These are phyloP conservation scores for Aphidius colemani DNA, from an alignment of 2,888 invertebrate species.

Conservation along the genomic window DNA sequence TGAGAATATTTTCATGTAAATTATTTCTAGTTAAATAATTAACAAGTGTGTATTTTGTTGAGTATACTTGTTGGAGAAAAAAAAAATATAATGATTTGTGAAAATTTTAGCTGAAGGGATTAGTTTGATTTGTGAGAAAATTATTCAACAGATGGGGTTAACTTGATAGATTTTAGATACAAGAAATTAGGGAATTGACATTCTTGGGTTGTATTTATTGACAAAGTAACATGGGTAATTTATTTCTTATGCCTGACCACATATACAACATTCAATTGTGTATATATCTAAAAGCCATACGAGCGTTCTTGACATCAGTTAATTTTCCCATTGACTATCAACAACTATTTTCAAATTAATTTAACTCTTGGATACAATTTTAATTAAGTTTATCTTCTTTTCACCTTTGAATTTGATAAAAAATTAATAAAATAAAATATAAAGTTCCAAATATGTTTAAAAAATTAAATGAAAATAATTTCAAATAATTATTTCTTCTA, in stretches of 20 bases:
- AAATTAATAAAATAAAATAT: too few relatives aligned
- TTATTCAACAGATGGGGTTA: too few relatives aligned
- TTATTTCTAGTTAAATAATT: too few relatives aligned
- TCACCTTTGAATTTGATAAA: not conserved
- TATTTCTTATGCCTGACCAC: conserved; percentile 57
- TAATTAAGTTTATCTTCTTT: not conserved
- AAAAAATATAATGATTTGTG: too few relatives aligned
- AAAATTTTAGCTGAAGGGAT: too few relatives aligned
- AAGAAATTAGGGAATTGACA: too few relatives aligned
- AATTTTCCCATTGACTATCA: conserved; percentile 37
- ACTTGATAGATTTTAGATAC: too few relatives aligned
- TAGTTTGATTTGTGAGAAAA: too few relatives aligned
- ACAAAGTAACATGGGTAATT: conserved; percentile 44
- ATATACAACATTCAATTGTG: conserved; percentile 23
- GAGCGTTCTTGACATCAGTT: conserved; percentile 21
- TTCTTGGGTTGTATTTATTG: not conserved
- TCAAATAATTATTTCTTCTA: not conserved
- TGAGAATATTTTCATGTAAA: too few relatives aligned
- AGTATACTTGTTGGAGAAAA: too few relatives aligned
- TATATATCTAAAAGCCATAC: not conserved
- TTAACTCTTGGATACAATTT: conserved; percentile 36
- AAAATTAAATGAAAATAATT: not conserved
- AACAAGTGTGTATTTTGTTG: too few relatives aligned
- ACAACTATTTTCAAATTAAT: conserved; percentile 56
- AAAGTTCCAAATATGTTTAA: too few relatives aligned